Evolutionary conservation across 2,113 vertebrate genomes (phyloP), one percentile per base, ranked within the genome.

Genomic region (Peromyscus californicus): DNA sequence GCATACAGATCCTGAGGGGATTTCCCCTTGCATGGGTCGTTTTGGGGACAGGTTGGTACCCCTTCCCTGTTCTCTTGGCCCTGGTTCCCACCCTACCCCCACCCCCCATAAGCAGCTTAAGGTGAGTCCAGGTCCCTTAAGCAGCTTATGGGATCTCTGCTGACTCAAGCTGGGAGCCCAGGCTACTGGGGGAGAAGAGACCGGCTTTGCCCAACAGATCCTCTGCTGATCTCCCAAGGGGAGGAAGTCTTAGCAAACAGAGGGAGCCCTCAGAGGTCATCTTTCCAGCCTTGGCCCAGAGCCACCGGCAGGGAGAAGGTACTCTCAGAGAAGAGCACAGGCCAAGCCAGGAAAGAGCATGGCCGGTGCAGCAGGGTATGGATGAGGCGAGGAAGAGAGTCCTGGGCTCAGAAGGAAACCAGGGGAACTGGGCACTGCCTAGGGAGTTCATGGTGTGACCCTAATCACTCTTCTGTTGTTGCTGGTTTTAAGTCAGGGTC

Each of bases 111-210:
- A 97, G 95, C 90, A 7, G 96, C 93, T 98, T 97, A 97, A 97
- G 45, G 29, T 31, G 63, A 97, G 85, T 86, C 94, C 82, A 93
- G 85, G 45, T 95, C 89, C 59, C 85, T 79, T 97, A 98, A 98
- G 97, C 97, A 87, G 97, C 97, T 98, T 98, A 98, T 70, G 42
- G 85, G 92, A 98, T 94, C 97, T 97, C 91, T 96, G 96, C 96
- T 96, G 94, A 98, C 89, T 96, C 94, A 89, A 91, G 93, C 29
- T 70, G 63, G 76, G 93, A 85, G 78, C 91, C 85, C 69, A 45
- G 57, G 90, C 82, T 92, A 93, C 1, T 67, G 26, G 65, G 42
- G 22, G 61, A 90, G 48, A 36, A 87, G 91, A 59, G 59, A 42
- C 76, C 16, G 70, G 76, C 79, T 95, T 70, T 94, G 74, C 48